Base-by-base conservation (phyloP, 2,888 invertebrate species). In the Habrosyne pyritoides region DNA sequence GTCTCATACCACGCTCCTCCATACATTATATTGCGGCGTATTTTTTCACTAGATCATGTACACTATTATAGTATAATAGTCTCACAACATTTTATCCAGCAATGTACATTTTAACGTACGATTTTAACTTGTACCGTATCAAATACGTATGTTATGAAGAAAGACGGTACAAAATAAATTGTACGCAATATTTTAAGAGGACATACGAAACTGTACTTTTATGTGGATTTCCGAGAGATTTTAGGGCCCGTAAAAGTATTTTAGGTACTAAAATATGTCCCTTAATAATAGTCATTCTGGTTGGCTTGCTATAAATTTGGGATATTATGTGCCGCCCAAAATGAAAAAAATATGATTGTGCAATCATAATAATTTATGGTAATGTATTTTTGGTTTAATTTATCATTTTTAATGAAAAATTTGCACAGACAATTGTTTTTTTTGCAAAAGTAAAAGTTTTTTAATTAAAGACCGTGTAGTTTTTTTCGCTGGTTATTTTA, bases 291-390 rank as follows among this genome's bases (percentile, higher is more conserved):
- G 60, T 57, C 55, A 59, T 54, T 57, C 53, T 53, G 56, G 59
- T 62, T 55, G 42, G 14, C 42, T 28, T 52, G 59, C 63, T 67
- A 72, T 72, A 71, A 72, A 72, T 72, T 53, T 60, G 57, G 55
- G 56, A 50, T 58, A 52, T 56, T 56, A 57, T 54, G 59, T 60
- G 54, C 57, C 53, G 51, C 36, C 54, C 51, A 57, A 66, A 66
- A 42, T 65, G 66, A 71, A 67, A 71, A 67, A 70, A 67, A 71
- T 57, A 60, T 55, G 65, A 70, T 59, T 59, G 54, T 63, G 51
- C 62, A 61, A 58, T 67, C 69, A 54, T 62, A 52, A 52, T 59
- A 53, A 66, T 69, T 67, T 66, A 66, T 61, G 61, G 55, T 54
- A 67, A 56, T 62, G 64, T 53, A 48, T 60, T 48, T 54, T 55